These are phyloP conservation scores for Arrhamphus sclerolepis DNA, from an alignment of 2,797 vertebrate genomes.

Conservation along the genomic window DNA sequence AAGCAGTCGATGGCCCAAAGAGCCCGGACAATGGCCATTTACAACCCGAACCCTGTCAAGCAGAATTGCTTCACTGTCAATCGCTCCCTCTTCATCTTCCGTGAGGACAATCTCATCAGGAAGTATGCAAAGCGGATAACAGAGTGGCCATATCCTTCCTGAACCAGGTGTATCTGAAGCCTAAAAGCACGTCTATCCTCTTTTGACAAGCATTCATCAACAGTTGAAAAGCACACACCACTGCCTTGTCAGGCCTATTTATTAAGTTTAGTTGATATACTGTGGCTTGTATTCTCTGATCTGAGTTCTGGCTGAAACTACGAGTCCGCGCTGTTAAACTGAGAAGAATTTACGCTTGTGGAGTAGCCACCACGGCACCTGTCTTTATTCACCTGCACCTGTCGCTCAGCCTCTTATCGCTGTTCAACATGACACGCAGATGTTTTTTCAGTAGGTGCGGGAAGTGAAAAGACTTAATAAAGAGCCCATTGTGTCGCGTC, in stretches of 20 bases:
- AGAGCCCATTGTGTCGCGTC: constrained; percentile 24
- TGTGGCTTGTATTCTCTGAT: not conserved
- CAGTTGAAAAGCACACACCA: constrained; percentile 1
- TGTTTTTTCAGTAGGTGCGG: constrained; percentile 5
- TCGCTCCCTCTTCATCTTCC: constrained; percentile 98
- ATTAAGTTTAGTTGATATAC: constrained; percentile 3
- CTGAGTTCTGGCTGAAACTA: not conserved
- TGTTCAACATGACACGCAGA: constrained; percentile 28
- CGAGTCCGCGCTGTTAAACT: not conserved
- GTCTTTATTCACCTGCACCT: constrained; percentile 42
- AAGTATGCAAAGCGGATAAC: constrained; percentile 99
- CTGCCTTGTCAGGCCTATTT: constrained; percentile 1
- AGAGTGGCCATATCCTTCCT: constrained; percentile 98
- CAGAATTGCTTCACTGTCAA: constrained; percentile 99
- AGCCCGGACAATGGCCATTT: constrained; percentile 98
- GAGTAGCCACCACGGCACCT: not conserved
- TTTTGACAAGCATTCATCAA: constrained; percentile 5
- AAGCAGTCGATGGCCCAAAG: constrained; percentile 98
- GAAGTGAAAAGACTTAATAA: constrained; percentile 31
- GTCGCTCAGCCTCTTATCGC: constrained; percentile 53
- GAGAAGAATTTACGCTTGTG: constrained; percentile 12
- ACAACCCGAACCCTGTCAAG: constrained; percentile 98
- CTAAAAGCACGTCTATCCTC: no score
- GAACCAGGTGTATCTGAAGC: constrained; percentile 33
- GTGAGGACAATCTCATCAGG: constrained; percentile 97